Conservation (phyloP, 1,140 invertebrate genomes). For the Mamestra configurata region DNA sequence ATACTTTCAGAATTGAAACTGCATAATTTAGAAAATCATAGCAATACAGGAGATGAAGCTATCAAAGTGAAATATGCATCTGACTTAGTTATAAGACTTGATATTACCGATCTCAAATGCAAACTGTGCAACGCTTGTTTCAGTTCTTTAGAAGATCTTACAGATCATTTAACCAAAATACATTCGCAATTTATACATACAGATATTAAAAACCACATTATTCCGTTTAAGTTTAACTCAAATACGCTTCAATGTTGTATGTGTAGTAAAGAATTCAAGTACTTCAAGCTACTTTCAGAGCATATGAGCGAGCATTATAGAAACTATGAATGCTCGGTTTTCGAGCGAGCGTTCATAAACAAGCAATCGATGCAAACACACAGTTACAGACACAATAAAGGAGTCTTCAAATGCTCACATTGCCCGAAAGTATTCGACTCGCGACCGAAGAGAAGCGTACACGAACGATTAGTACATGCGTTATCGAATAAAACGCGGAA, state of each 20-base stretch:
- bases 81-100: constrained; percentile 56
- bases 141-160: constrained; percentile 51
- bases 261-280: constrained; percentile 57
- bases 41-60: not conserved
- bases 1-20: constrained; percentile 54
- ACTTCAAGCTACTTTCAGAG: constrained; percentile 61
- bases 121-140: constrained; percentile 56
- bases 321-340: constrained; percentile 65
- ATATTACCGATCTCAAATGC: constrained; percentile 64
- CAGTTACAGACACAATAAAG: constrained; percentile 41
- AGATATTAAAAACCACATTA: constrained; percentile 62
- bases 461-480: constrained; percentile 39
- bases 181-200: constrained; percentile 56
- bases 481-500: constrained; percentile 47
- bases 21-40: constrained; percentile 56
- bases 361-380: constrained; percentile 52
- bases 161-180: constrained; percentile 55
- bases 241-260: constrained; percentile 57
- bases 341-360: constrained; percentile 61
- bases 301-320: constrained; percentile 69
- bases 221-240: constrained; percentile 66
- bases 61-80: constrained; percentile 48
- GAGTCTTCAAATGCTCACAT: constrained; percentile 49
- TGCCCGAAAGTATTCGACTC: constrained; percentile 50
- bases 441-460: constrained; percentile 3